Base-by-base conservation (phyloP, 2,113 vertebrate genomes). In the Anguilla japonica region DNA sequence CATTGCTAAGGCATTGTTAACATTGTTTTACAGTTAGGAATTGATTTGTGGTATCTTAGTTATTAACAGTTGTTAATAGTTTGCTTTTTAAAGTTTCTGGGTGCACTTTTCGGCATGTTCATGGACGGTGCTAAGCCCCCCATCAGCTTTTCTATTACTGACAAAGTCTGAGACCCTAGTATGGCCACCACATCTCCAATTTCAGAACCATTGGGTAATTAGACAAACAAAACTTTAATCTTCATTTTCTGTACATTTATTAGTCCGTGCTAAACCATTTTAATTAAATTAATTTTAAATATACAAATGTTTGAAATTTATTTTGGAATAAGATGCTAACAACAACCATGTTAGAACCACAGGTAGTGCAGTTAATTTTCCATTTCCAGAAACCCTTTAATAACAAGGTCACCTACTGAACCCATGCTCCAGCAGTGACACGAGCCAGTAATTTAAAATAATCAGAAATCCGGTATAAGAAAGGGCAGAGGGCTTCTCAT, bases 11-110 rank as follows among this genome's bases (percentile, higher is more conserved):
- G 34, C 34, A 34, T 34, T 34, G 34, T 34, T 34, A 34, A 34
- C 34, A 34, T 34, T 34, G 34, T 34, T 34, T 34, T 34, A 34
- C 34, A 34, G 34, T 34, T 34, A 34, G 34, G 34, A 34, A 34
- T 34, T 34, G 34, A 34, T 34, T 34, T 34, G 34, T 1, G 34
- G 88, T 89, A 90, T 86, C 90, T 89, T 92, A 90, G 93, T 95
- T 95, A 93, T 95, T 93, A 93, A 92, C 91, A 91, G 93, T 93
- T 94, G 93, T 93, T 95, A 93, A 94, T 92, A 92, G 94, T 92
- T 94, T 89, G 88, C 89, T 91, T 91, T 91, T 93, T 91, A 92
- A 92, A 93, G 92, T 92, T 89, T 91, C 88, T 88, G 89, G 90
- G 93, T 93, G 90, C 91, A 85, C 93, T 93, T 82, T 91, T 90